phyloP scores from a whole-genome alignment of 2,113 vertebrate species.

The Phrynosoma blainvillii region DNA sequence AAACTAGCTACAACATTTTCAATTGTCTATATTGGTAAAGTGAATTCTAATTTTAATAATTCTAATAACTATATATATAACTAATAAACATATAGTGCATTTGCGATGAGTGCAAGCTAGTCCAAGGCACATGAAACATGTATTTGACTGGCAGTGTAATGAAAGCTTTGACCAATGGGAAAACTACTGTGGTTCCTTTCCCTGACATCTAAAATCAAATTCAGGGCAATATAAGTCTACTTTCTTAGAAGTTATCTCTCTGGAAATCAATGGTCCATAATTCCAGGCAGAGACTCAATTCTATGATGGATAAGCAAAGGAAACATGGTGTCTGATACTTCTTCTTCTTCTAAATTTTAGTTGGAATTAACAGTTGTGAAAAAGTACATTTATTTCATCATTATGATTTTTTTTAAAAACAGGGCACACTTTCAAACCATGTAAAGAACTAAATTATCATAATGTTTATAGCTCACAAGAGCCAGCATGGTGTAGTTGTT shows the following conservation, averaged over 20 bases:
- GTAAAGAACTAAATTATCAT: neutral
- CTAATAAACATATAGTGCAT: too few relatives aligned
- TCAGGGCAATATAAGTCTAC: neutral
- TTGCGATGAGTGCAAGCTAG: neutral
- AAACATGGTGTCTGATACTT: neutral
- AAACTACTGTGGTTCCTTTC: neutral
- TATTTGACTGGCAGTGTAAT: neutral
- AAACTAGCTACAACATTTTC: constrained; percentile 2
- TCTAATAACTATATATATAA: neutral
- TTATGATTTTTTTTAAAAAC: neutral
- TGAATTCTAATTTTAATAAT: neutral
- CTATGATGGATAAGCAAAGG: neutral
- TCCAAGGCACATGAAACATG: neutral
- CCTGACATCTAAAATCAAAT: neutral
- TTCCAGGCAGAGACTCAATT: neutral
- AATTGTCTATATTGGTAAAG: neutral
- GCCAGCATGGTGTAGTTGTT: neutral
- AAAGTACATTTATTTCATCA: neutral
- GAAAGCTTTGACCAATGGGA: neutral
- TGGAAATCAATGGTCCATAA: neutral
- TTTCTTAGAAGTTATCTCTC: neutral
- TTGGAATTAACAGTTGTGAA: neutral
- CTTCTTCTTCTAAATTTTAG: neutral
- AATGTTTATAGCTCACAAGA: neutral
- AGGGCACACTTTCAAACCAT: neutral